Evolutionary conservation across 2,888 invertebrate genomes (phyloP).

Genomic region (Pemphredon lugubris): DNA sequence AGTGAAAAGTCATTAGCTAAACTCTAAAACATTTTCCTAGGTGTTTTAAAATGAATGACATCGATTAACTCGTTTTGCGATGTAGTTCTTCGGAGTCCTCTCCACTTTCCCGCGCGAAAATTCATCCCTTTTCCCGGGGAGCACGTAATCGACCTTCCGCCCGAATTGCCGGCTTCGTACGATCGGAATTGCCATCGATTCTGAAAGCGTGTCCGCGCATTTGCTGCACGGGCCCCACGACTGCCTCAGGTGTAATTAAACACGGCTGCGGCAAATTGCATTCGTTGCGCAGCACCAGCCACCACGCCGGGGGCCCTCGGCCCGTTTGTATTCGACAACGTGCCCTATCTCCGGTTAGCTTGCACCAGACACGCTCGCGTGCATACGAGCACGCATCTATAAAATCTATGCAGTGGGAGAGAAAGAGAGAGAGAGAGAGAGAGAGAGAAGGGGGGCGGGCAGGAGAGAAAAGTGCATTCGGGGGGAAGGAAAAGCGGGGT

Average conservation of each 20-base stretch:
- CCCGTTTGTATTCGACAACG: conserved; percentile 59
- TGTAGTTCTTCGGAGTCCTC: too few relatives aligned
- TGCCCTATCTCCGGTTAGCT: conserved; percentile 39
- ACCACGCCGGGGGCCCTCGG: conserved; percentile 24
- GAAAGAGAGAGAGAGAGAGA: not conserved
- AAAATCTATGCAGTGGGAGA: not conserved
- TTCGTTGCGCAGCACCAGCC: conserved; percentile 36
- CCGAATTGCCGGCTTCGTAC: not conserved
- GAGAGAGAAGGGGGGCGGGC: not conserved
- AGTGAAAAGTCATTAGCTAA: too few relatives aligned
- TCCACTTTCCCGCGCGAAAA: too few relatives aligned
- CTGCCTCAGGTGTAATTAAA: conserved; percentile 57
- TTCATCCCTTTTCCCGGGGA: too few relatives aligned
- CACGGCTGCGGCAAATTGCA: conserved; percentile 55
- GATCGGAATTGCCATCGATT: conserved; percentile 9
- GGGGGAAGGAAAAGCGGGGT: not conserved
- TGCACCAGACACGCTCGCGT: not conserved
- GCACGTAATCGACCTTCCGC: conserved; percentile 7
- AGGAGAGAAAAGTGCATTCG: not conserved
- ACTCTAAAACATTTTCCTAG: too few relatives aligned
- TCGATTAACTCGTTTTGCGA: too few relatives aligned
- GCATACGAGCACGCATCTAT: not conserved
- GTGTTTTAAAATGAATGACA: too few relatives aligned
- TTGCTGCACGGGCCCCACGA: conserved; percentile 1
- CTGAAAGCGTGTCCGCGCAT: conserved; percentile 10